Base-by-base conservation (phyloP, 2,797 vertebrate genomes). In the Schizopygopsis malacanthus region DNA sequence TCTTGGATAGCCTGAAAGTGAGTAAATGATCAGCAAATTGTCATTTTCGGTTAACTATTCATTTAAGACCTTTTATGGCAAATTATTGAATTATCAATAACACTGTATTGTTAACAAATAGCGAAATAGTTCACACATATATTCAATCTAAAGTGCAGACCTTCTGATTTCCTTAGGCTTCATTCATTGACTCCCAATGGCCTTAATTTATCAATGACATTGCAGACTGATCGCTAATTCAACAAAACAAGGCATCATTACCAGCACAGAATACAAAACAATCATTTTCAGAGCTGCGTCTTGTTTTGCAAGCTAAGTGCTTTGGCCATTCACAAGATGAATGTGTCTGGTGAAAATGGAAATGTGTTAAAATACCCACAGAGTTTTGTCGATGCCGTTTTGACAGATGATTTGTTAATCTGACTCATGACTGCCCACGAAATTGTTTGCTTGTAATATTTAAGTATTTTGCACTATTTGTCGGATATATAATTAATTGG, bases 391-490 rank as follows among this genome's bases (percentile, higher is more conserved):
- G 45, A 86, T 86, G 84, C 59, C 33, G 72, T 83, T 87, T 88
- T 85, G 88, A 87, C 88, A 84, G 80, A 90, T 85, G 83, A 87
- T 87, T 85, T 83, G 80, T 88, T 89, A 87, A 90, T 81, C 80
- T 88, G 84, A 85, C 86, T 85, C 81, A 43, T 86, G 87, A 87
- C 81, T 86, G 86, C 85, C 63, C 63, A 83, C 61, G 1, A 39
- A 83, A 77, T 84, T 85, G 73, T 86, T 89, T 80, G 75, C 80
- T 87, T 71, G 69, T 76, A 80, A 33, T 43, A 72, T 79, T 73
- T 20, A 76, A 81, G 65, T 45, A 77, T 25, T 39, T 86, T 85
- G 52, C 70, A 33, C 18, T 43, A 84, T 81, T 83, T 69, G 28
- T 78, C 25, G 73, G 45, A 63, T 41, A 76, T n/a, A 80, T 63